A percentile compares a stretch with the other conserved stretches of the same genome.
phyloP scores from a whole-genome alignment of 2,888 invertebrate species.

The Resseliella maxima region DNA sequence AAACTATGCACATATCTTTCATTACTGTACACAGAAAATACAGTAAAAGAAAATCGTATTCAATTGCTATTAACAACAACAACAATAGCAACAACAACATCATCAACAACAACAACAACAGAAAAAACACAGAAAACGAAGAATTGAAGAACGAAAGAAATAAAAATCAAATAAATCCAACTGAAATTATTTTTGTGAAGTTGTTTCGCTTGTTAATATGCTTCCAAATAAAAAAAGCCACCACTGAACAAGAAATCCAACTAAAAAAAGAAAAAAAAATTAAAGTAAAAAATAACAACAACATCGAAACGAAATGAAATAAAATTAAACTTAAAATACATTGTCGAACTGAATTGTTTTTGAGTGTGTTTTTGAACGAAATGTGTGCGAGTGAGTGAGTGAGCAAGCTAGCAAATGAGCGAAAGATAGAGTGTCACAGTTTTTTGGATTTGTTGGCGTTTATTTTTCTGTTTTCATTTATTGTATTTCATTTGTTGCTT shows the following conservation, averaged over 20 bases:
- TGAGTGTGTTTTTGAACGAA: too few relatives aligned
- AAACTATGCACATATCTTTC: constrained; percentile 38
- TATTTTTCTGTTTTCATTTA: not conserved
- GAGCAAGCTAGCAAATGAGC: too few relatives aligned
- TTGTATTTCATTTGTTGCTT: not conserved
- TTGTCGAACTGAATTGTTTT: too few relatives aligned
- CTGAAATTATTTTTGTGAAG: not conserved
- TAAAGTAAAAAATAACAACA: too few relatives aligned
- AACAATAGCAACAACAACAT: too few relatives aligned
- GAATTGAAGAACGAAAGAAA: too few relatives aligned
- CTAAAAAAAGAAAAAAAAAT: not conserved
- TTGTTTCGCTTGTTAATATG: not conserved
- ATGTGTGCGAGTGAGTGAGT: too few relatives aligned
- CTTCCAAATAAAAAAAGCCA: too few relatives aligned
- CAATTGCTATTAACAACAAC: not conserved
- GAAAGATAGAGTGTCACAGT: not conserved
- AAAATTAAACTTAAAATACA: too few relatives aligned
- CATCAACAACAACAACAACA: too few relatives aligned
- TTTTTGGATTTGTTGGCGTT: not conserved
- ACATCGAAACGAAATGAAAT: too few relatives aligned
- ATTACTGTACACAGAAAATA: constrained; percentile 9
- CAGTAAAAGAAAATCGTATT: constrained; percentile 16
- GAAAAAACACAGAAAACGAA: too few relatives aligned
- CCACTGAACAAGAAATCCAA: not conserved
- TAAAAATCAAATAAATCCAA: not conserved